Conservation (phyloP, 2,888 invertebrate species). For the Theretra japonica region DNA sequence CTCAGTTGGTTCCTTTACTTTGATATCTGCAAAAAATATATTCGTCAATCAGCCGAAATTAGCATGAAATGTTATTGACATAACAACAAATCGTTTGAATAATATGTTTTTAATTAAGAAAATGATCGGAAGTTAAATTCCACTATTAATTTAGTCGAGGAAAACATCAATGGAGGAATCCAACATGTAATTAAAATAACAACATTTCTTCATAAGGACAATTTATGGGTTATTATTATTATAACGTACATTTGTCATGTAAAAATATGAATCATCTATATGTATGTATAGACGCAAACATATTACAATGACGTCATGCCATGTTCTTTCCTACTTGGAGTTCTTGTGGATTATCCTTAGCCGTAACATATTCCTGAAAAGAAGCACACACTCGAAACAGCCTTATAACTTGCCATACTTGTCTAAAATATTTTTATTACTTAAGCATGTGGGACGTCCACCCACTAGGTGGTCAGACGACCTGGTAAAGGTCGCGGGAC, state of each 20-base stretch:
- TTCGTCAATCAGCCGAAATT: neutral
- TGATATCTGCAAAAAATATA: constrained; percentile 90
- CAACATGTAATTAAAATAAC: neutral
- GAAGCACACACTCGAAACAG: too few relatives aligned
- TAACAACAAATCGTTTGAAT: neutral
- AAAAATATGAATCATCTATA: neutral
- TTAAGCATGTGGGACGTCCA: too few relatives aligned
- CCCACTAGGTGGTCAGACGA: too few relatives aligned
- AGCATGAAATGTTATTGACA: constrained; percentile 23
- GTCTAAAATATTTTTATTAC: too few relatives aligned
- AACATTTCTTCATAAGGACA: neutral
- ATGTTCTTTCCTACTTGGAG: too few relatives aligned
- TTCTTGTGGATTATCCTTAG: too few relatives aligned
- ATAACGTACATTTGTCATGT: neutral
- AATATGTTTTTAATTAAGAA: neutral
- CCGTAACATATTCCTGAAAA: too few relatives aligned
- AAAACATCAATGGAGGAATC: neutral
- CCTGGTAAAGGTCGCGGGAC: too few relatives aligned
- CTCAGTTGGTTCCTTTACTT: constrained; percentile 98
- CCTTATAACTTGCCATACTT: too few relatives aligned
- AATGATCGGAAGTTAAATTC: neutral
- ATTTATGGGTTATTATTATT: neutral
- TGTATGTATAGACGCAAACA: neutral
- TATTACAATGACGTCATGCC: neutral
- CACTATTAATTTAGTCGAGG: neutral